These are phyloP conservation scores for Sminthurides aquaticus DNA, from an alignment of 2,888 invertebrate genomes.

Conservation along the genomic window DNA sequence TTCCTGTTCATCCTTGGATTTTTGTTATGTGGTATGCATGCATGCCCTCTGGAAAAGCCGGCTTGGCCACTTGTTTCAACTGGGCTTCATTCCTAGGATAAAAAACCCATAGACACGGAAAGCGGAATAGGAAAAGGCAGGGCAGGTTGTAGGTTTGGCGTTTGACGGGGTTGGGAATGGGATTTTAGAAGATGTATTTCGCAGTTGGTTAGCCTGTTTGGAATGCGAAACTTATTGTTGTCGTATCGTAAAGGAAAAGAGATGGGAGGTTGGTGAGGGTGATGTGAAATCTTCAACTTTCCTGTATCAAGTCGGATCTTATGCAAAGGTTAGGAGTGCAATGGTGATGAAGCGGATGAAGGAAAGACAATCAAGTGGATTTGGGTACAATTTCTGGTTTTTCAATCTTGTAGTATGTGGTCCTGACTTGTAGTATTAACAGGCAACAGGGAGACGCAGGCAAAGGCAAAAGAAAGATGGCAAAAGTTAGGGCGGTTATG, in stretches of 20 bases:
- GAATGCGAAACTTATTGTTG: not conserved
- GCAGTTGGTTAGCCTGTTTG: not conserved
- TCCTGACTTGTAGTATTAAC: not conserved
- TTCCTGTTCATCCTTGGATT: not conserved
- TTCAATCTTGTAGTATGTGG: too few relatives aligned
- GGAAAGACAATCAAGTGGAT: not conserved
- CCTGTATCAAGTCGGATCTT: too few relatives aligned
- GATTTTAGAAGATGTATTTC: too few relatives aligned
- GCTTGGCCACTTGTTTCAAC: conserved; percentile 38
- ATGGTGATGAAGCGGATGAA: not conserved
- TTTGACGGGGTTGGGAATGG: too few relatives aligned
- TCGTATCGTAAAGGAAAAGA: too few relatives aligned
- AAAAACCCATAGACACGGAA: too few relatives aligned
- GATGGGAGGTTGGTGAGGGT: too few relatives aligned
- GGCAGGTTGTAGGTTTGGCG: too few relatives aligned
- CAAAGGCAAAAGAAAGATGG: not conserved
- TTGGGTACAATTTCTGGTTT: not conserved
- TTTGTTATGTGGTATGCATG: conserved; percentile 1
- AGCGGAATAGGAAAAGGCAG: too few relatives aligned
- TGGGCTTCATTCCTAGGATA: not conserved
- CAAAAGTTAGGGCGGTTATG: not conserved
- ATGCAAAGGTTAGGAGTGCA: too few relatives aligned
- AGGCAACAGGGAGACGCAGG: too few relatives aligned
- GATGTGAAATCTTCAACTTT: too few relatives aligned
- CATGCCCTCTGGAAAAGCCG: conserved; percentile 43